Base-by-base conservation (phyloP, 92 coral and sea anemone genomes). In the Meandrina meandrites region DNA sequence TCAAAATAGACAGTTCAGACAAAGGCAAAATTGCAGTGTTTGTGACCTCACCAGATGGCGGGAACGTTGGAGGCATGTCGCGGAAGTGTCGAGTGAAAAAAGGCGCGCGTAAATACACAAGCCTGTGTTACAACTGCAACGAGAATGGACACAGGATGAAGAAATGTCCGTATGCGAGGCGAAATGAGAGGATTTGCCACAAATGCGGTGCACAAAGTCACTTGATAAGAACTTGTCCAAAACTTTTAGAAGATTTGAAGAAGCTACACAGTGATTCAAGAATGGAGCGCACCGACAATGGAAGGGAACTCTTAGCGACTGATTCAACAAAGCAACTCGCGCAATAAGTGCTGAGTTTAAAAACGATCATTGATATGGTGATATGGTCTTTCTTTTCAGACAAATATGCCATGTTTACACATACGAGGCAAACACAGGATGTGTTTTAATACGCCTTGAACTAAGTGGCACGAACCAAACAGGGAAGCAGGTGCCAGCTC, bases 81-180 rank as follows among this genome's bases (percentile, higher is more conserved):
- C 92, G 96, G 32, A 95, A 94, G 79, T 88, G 90, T 84, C 94
- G 98, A 28, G 88, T 85, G 16, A 95, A 92, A 80, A 96, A 97
- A 83, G 98, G 98, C 88, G 99, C 99, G 36, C 94, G 98, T 45
- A 96, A 96, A 79, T 93, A 90, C 90, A 95, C 98, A n/a, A 89
- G 94, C 62, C 92, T 92, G 24, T 95, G 99, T 54, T 97, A 89
- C 88, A 97, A 97, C 93, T 97, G 99, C 83, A 94, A 95, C 81
- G 90, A 88, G 36, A 72, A 83, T 50, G 99, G 98, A 14, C 99
- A 97, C 71, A 90, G 96, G 15, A 94, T 93, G 81, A 93, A 92
- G 24, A 94, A 93, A 51, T 97, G 98, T 67, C 94, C 95, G 60
- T 92, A 91, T 76, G 92, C 88, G 35, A 82, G 92, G 88, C 89